Evolutionary conservation across 2,888 invertebrate species (phyloP), one percentile per base, ranked within the genome.

Genomic region (Platycheirus albimanus): DNA sequence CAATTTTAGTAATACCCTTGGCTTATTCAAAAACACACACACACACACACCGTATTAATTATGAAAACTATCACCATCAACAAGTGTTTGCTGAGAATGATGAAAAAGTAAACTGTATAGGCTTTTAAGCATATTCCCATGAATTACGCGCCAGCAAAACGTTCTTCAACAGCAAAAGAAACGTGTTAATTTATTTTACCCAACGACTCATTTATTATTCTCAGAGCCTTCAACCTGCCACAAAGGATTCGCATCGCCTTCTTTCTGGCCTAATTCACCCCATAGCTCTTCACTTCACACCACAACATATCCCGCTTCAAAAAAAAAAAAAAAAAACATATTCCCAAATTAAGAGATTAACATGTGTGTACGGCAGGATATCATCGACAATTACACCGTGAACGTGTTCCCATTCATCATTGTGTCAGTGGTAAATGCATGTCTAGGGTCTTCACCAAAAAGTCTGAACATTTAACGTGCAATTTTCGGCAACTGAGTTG

Each of bases 281-380:
- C 47, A 43, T 63, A 19, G 28, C 69, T 63, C 58, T 41, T 33
- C 33, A 66, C 54, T 20, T 56, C 36, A 41, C 15, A 19, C 38
- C 56, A 15, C 28, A 15, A 17, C 1, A 2, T 3, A 5, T 17
- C 28, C 24, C 24, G 33, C 43, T 2, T 47, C 41, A 15, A 20
- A n/a, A n/a, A n/a, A n/a, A n/a, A n/a, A n/a, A n/a, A n/a, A n/a
- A n/a, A n/a, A n/a, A n/a, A 51, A 45, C 41, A 54, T 69, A 41
- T 71, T 71, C 58, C 70, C 66, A 81, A 81, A 81, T 81, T 81
- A 81, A 81, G 81, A 76, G 76, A 81, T 81, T 71, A 77, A 76
- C 81, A 77, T 71, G 76, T 76, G 66, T 71, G 67, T 77, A 81
- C 71, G 47, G 81, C 77, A 77, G 71, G 61, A 77, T 71, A 77